A percentile compares a stretch with the other conserved stretches of the same genome.
Evolutionary conservation across 2,797 vertebrate species (phyloP).

Genomic region (Tangara arthus): DNA sequence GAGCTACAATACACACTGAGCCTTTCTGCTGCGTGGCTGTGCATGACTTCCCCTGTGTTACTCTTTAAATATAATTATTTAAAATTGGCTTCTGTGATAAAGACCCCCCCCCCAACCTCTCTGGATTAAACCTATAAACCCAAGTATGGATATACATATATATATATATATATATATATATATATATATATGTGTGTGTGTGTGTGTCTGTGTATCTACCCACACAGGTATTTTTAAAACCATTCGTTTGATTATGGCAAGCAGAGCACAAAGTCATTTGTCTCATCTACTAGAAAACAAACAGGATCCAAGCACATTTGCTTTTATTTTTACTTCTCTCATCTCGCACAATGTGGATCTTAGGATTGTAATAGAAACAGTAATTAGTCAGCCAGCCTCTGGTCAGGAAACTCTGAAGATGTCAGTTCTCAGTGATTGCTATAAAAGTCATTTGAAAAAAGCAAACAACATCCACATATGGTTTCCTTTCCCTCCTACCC

Average conservation of each 20-base stretch:
- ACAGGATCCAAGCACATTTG: neutral
- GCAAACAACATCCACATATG: neutral
- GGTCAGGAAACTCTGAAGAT: neutral
- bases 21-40: conserved; percentile 66
- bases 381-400: neutral
- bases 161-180: rapidly evolving
- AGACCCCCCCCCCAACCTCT: neutral
- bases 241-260: neutral
- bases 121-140: neutral
- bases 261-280: neutral
- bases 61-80: conserved; percentile 55
- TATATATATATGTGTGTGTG: rapidly evolving
- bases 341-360: neutral
- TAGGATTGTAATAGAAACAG: neutral
- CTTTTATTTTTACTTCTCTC: neutral
- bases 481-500: neutral
- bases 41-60: conserved; percentile 28
- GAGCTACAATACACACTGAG: conserved; percentile 71
- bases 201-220: neutral
- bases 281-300: neutral
- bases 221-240: neutral
- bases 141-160: neutral
- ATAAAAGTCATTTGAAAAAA: neutral
- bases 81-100: neutral
- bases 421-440: neutral